Conservation (phyloP, 1,140 invertebrate genomes). For the Musca domestica region DNA sequence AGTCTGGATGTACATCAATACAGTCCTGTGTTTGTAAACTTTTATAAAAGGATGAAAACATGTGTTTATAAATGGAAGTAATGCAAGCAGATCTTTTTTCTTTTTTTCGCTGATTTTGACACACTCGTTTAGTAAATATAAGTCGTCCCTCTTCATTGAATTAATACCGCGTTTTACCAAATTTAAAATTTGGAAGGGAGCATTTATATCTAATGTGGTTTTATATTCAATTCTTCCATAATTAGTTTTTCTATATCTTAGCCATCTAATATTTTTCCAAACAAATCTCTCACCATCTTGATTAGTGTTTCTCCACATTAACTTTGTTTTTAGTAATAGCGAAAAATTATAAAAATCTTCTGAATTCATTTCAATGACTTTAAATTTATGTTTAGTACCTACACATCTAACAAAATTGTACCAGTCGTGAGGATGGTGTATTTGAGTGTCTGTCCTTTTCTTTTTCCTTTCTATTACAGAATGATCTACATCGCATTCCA, state of each 20-base stretch:
- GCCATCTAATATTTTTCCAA: neutral
- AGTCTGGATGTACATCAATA: neutral
- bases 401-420: too few species aligned
- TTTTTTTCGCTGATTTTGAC: neutral
- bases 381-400: too few species aligned
- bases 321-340: neutral
- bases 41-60: conserved; percentile 9
- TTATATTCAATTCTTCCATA: neutral
- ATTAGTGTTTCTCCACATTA: neutral
- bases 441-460: too few species aligned
- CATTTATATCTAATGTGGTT: too few species aligned
- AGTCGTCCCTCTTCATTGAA: neutral
- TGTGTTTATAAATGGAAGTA: neutral
- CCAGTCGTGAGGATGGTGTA: too few species aligned
- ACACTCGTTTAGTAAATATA: neutral
- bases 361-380: neutral
- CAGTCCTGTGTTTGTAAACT: neutral
- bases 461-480: neutral
- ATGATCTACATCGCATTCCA: neutral
- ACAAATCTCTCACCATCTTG: neutral
- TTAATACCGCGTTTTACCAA: neutral
- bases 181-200: neutral
- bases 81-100: conserved; percentile 5
- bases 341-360: neutral
- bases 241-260: neutral